Evolutionary conservation across 2,888 invertebrate genomes (phyloP).

Genomic region (Hyalella azteca): DNA sequence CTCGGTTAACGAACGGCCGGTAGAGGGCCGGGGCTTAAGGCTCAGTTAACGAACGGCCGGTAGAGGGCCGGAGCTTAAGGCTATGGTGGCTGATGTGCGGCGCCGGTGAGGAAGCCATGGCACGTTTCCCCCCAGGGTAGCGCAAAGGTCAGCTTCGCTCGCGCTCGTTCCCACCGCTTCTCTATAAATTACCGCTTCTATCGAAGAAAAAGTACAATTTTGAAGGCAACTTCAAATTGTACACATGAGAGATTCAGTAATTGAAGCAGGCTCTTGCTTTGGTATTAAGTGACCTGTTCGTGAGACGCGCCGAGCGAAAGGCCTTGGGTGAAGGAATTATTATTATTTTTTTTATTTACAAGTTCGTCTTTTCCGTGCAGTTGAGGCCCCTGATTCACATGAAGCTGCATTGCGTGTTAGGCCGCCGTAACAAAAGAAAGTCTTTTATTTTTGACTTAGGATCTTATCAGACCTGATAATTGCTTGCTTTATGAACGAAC

Average conservation of each 20-base stretch:
- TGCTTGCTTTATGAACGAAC: not conserved
- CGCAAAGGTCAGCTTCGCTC: constrained; percentile 36
- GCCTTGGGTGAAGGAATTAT: not conserved
- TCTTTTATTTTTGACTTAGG: not conserved
- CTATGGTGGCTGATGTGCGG: constrained; percentile 9
- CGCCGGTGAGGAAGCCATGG: not conserved
- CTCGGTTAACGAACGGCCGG: too few species aligned
- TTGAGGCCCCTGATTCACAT: not conserved
- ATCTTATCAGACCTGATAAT: constrained; percentile 1
- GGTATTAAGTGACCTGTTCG: constrained; percentile 32
- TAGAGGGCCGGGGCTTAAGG: too few species aligned
- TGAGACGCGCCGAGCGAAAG: constrained; percentile 24
- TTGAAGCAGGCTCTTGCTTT: constrained; percentile 22
- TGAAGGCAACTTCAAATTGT: constrained; percentile 28
- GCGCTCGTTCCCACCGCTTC: constrained; percentile 35
- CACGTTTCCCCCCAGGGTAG: constrained; percentile 28
- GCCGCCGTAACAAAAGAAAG: not conserved
- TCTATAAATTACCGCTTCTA: constrained; percentile 34
- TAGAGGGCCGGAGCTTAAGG: too few species aligned
- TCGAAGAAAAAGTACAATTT: constrained; percentile 37
- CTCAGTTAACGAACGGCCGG: too few species aligned
- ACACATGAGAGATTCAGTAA: constrained; percentile 29
- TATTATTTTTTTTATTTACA: not conserved
- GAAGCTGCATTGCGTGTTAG: not conserved
- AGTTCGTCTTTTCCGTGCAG: not conserved